These are phyloP conservation scores for Pao palembangensis DNA, from an alignment of 2,113 vertebrate species.

Conservation along the genomic window DNA sequence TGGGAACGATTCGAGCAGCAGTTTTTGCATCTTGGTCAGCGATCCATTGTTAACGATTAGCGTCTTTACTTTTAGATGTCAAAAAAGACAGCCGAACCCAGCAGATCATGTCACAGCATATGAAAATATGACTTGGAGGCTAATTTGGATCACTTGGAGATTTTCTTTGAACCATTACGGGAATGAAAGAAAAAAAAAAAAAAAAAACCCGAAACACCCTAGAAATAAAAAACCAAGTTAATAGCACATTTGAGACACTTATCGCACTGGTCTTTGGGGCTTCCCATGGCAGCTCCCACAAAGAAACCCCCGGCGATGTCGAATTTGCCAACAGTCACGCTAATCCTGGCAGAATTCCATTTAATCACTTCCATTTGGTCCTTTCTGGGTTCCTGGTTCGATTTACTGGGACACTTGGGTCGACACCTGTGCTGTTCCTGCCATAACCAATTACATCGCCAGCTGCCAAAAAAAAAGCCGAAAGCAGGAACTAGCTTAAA, in stretches of 20 bases:
- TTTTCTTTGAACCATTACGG: too few relatives aligned
- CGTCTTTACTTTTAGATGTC: slow-evolving; percentile 1
- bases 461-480: slow-evolving; percentile 1
- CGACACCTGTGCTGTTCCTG: slow-evolving; percentile 4
- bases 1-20: slow-evolving; percentile 22
- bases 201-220: too few relatives aligned
- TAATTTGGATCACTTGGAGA: too few relatives aligned
- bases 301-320: too few relatives aligned
- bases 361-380: background rate
- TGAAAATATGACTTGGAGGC: too few relatives aligned
- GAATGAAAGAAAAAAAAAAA: too few relatives aligned
- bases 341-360: background rate
- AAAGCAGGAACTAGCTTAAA: slow-evolving; percentile 8
- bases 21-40: slow-evolving; percentile 31
- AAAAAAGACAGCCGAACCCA: background rate
- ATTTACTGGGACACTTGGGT: background rate
- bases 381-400: background rate
- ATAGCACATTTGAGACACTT: too few relatives aligned
- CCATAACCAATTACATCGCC: slow-evolving; percentile 7
- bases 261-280: too few relatives aligned
- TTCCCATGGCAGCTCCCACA: too few relatives aligned
- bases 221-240: too few relatives aligned
- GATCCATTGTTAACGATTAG: slow-evolving; percentile 17
- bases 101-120: background rate
- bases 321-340: too few relatives aligned